These are phyloP conservation scores for Drosophila auraria DNA, from an alignment of 1,140 invertebrate genomes.

Conservation along the genomic window DNA sequence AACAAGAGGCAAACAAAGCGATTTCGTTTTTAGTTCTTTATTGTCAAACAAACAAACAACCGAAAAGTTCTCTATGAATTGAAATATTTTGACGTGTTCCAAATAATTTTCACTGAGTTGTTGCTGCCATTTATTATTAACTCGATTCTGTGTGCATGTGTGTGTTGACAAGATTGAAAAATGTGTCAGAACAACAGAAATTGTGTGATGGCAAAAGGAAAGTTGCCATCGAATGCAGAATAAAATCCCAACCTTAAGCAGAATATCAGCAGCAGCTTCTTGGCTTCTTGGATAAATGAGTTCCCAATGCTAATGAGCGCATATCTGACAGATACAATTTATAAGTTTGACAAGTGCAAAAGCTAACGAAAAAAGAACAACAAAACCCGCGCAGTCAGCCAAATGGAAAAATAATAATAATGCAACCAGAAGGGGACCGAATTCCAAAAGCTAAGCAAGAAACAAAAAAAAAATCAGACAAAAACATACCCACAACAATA, in stretches of 20 bases:
- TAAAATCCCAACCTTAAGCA: constrained; percentile 7
- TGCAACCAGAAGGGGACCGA: constrained; percentile 22
- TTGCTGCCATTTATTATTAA: constrained; percentile 74
- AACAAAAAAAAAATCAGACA: constrained; percentile 38
- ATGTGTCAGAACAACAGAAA: constrained; percentile 69
- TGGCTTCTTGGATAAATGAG: constrained; percentile 58
- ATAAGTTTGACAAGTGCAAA: constrained; percentile 75
- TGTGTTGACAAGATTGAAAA: constrained; percentile 62
- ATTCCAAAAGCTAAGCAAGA: constrained; percentile 32
- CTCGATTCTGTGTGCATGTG: constrained; percentile 46
- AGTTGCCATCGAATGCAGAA: constrained; percentile 49
- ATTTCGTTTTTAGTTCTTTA: constrained; percentile 79
- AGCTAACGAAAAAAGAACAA: constrained; percentile 28
- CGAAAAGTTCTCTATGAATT: constrained; percentile 62
- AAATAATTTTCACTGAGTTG: constrained; percentile 54
- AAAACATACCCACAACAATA: constrained; percentile 44
- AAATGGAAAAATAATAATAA: constrained; percentile 60
- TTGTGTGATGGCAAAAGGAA: constrained; percentile 33
- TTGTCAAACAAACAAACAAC: constrained; percentile 62
- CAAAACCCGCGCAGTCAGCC: constrained; percentile 47
- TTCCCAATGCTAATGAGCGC: constrained; percentile 77
- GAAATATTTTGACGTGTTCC: constrained; percentile 82
- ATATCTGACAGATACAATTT: constrained; percentile 81
- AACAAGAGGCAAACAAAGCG: constrained; percentile 28
- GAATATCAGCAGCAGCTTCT: constrained; percentile 19